phyloP scores from a whole-genome alignment of 2,888 invertebrate genomes.

The Pharmacophagus antenor region DNA sequence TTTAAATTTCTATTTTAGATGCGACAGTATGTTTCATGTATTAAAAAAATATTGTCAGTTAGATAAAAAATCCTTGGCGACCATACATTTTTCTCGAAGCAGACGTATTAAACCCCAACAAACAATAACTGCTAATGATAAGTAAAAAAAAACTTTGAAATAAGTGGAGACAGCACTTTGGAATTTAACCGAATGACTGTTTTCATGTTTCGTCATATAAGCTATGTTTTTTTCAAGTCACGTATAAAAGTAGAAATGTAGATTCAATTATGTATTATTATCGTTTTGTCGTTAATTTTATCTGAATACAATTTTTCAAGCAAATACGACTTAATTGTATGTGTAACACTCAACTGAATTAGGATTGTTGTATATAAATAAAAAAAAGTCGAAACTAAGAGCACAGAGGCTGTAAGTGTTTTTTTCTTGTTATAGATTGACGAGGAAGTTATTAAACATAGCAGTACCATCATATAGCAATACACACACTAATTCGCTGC shows the following conservation, averaged over 20 bases:
- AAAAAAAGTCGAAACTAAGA: conserved; percentile 10
- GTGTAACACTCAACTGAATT: conserved; percentile 17
- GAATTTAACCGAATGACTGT: conserved; percentile 37
- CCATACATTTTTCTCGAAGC: conserved; percentile 35
- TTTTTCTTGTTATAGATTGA: neutral
- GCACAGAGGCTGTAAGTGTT: neutral
- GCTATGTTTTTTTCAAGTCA: conserved; percentile 2
- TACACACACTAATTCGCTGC: neutral
- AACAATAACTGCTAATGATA: conserved; percentile 42
- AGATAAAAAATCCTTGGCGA: neutral
- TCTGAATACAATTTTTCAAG: conserved; percentile 13
- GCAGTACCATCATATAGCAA: neutral
- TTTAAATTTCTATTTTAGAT: no score
- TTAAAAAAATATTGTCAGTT: neutral
- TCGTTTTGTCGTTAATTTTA: conserved; percentile 27
- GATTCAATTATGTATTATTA: conserved; percentile 24
- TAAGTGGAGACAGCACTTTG: conserved; percentile 35
- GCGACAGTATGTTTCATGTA: neutral
- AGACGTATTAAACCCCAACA: conserved; percentile 37
- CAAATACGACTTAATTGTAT: conserved; percentile 31
- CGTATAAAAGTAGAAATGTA: conserved; percentile 33
- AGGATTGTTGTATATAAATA: conserved; percentile 8
- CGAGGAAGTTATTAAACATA: neutral
- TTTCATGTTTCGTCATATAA: conserved; percentile 32
- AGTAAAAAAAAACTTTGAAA: conserved; percentile 43